Evolutionary conservation across 92 coral and sea anemone species (phyloP).

Genomic region (Palythoa grandiflora): DNA sequence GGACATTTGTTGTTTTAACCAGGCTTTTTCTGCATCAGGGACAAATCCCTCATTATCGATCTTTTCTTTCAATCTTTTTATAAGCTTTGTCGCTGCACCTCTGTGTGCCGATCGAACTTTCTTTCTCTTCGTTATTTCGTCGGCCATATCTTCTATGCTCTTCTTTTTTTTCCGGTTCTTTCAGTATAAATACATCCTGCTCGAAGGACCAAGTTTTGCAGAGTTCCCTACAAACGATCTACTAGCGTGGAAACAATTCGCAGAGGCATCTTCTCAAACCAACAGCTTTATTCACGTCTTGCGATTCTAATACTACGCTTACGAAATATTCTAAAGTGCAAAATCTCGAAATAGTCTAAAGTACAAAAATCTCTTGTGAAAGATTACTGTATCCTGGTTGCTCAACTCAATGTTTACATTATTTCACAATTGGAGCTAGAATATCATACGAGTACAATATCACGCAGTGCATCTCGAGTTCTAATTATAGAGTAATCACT

Average conservation of each 20-base stretch:
- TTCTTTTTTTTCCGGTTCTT: background rate
- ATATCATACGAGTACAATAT: no score
- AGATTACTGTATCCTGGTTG: no score
- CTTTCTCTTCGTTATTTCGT: conserved; percentile 39
- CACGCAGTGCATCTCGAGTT: no score
- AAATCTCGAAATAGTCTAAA: no score
- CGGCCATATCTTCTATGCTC: background rate
- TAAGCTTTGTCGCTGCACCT: conserved; percentile 48
- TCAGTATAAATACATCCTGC: background rate
- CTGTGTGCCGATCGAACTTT: conserved; percentile 33
- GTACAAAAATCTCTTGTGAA: no score
- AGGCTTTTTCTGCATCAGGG: conserved; percentile 27
- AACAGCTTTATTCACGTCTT: conserved; percentile 4
- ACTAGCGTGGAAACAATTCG: background rate
- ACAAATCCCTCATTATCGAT: background rate
- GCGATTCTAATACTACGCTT: conserved; percentile 1
- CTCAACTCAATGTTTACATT: no score
- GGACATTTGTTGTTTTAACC: conserved; percentile 12
- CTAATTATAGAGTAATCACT: no score
- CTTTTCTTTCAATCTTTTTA: conserved; percentile 2
- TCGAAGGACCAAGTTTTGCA: background rate
- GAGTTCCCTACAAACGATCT: no score
- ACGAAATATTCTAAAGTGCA: no score
- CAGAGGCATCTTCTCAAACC: conserved; percentile 1
- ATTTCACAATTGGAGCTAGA: no score